Conservation (phyloP, 1,140 invertebrate species). For the Brachionus rubens region DNA sequence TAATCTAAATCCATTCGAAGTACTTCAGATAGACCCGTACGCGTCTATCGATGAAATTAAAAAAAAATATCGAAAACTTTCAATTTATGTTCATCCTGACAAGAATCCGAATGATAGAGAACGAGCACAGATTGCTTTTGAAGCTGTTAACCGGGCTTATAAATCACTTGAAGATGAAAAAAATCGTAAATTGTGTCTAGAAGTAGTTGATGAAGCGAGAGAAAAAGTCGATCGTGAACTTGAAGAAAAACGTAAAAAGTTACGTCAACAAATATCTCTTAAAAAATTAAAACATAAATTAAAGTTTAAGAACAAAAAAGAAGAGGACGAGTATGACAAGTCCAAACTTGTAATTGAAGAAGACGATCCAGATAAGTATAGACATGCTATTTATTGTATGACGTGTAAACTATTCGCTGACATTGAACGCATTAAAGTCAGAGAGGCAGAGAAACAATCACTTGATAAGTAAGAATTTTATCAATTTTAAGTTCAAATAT, state of each 20-base stretch:
- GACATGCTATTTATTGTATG: constrained; percentile 49
- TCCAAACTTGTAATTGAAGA: constrained; percentile 70
- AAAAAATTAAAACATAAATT: constrained; percentile 20
- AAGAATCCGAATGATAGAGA: constrained; percentile 94
- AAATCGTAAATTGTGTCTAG: constrained; percentile 85
- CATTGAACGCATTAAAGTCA: constrained; percentile 74
- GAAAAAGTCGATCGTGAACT: constrained; percentile 65
- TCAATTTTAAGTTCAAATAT: background rate
- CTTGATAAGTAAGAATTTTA: constrained; percentile 70
- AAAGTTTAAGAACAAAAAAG: constrained; percentile 43
- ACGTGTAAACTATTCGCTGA: constrained; percentile 98
- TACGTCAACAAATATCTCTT: background rate
- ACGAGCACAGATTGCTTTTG: constrained; percentile 76
- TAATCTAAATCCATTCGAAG: constrained; percentile 92
- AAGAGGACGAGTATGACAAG: constrained; percentile 18
- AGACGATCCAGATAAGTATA: constrained; percentile 76
- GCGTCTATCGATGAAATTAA: constrained; percentile 83
- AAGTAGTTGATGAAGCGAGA: constrained; percentile 90
- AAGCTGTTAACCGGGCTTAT: constrained; percentile 88
- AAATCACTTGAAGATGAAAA: constrained; percentile 92
- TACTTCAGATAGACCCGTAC: constrained; percentile 87
- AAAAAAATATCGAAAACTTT: constrained; percentile 91
- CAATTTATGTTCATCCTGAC: constrained; percentile 95
- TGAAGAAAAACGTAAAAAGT: constrained; percentile 45
- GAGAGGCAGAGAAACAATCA: constrained; percentile 75